phyloP scores from a whole-genome alignment of 1,140 invertebrate species.

The Goniozus legneri region DNA sequence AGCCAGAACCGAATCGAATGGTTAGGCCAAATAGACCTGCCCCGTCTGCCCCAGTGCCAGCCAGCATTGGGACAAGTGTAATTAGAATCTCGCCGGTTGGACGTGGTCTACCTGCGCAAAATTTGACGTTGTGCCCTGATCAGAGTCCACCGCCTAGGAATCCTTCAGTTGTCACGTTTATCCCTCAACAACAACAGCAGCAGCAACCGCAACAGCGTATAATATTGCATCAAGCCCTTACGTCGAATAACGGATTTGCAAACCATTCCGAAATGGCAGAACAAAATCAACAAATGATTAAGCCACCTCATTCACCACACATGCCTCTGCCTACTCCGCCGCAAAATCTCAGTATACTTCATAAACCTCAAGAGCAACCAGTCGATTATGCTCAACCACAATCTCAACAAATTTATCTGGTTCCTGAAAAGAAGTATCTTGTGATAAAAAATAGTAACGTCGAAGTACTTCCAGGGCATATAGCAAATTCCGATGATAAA shows the following conservation, averaged over 20 bases:
- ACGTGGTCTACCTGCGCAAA: conserved; percentile 33
- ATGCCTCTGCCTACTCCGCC: conserved; percentile 31
- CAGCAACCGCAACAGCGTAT: conserved; percentile 41
- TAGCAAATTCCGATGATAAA: conserved; percentile 41
- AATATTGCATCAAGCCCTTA: conserved; percentile 44
- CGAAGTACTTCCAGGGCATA: conserved; percentile 25
- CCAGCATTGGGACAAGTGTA: conserved; percentile 67
- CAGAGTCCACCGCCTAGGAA: conserved; percentile 46
- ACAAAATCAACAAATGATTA: conserved; percentile 37
- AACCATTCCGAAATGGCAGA: conserved; percentile 34
- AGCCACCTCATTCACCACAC: conserved; percentile 43
- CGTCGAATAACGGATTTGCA: conserved; percentile 37
- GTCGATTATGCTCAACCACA: conserved; percentile 46
- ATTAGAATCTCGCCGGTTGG: conserved; percentile 73
- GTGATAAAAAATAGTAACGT: conserved; percentile 43
- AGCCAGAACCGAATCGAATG: conserved; percentile 54
- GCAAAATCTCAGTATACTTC: conserved; percentile 39
- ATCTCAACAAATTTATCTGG: conserved; percentile 30
- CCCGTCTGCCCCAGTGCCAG: conserved; percentile 34
- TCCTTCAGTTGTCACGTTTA: conserved; percentile 45
- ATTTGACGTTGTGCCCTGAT: conserved; percentile 41
- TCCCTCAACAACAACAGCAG: conserved; percentile 46
- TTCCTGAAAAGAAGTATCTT: conserved; percentile 47
- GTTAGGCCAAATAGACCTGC: conserved; percentile 44
- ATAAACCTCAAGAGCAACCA: conserved; percentile 42